Conservation (phyloP, 2,888 invertebrate genomes). For the Papilio elwesi region DNA sequence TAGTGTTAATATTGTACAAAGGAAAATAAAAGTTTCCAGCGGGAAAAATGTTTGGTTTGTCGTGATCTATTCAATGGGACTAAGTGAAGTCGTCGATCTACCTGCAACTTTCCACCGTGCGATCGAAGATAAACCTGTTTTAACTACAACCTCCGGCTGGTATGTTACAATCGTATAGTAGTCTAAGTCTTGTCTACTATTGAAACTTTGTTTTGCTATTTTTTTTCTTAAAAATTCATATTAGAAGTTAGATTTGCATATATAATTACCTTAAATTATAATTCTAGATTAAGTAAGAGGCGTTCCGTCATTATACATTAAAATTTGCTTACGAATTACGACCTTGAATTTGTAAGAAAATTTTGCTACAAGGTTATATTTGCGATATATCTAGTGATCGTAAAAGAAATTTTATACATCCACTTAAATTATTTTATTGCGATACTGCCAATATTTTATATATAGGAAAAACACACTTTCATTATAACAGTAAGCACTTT, state of each 20-base stretch:
- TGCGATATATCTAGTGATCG: not conserved
- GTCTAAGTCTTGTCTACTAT: slow-evolving; percentile 18
- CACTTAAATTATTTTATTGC: not conserved
- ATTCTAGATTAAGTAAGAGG: not conserved
- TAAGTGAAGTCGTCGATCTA: slow-evolving; percentile 18
- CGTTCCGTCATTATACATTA: not conserved
- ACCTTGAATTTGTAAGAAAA: slow-evolving; percentile 7
- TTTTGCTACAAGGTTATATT: slow-evolving; percentile 9
- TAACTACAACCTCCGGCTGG: slow-evolving; percentile 30
- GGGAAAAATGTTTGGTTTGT: slow-evolving; percentile 47
- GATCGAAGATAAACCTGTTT: slow-evolving; percentile 62
- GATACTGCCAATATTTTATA: not conserved
- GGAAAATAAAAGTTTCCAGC: slow-evolving; percentile 68
- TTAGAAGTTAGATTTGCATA: not conserved
- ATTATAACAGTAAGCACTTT: slow-evolving; percentile 3
- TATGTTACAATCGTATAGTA: slow-evolving; percentile 30
- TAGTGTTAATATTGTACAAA: not conserved
- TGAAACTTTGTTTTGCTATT: slow-evolving; percentile 23
- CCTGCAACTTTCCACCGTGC: slow-evolving; percentile 69
- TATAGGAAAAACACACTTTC: not conserved
- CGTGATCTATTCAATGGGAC: slow-evolving; percentile 32
- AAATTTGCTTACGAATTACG: slow-evolving; percentile 11
- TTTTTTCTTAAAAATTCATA: not conserved
- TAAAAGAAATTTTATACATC: not conserved
- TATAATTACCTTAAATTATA: not conserved